Conservation (phyloP, 2,797 vertebrate species). For the Coccyzus lansbergi region DNA sequence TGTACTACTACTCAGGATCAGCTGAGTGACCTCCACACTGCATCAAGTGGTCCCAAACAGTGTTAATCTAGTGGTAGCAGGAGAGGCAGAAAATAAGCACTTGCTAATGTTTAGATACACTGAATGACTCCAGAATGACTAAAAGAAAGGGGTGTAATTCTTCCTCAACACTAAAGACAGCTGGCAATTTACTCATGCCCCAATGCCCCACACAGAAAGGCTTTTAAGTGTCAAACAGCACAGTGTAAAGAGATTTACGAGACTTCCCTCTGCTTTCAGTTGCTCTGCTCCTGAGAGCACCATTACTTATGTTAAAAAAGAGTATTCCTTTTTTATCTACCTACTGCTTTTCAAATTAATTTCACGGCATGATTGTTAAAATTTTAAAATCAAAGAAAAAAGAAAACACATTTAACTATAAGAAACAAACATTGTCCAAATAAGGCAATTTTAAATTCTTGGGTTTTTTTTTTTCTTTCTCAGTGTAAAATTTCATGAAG, state of each 20-base stretch:
- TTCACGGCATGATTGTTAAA: neutral
- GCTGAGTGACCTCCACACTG: neutral
- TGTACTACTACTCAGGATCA: neutral
- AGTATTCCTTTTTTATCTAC: neutral
- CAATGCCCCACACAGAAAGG: neutral
- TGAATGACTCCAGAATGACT: neutral
- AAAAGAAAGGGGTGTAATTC: neutral
- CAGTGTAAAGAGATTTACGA: neutral
- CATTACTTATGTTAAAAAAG: neutral
- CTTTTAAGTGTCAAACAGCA: neutral
- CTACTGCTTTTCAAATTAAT: neutral
- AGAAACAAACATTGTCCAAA: neutral
- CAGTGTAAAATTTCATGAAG: neutral
- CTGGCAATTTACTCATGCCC: neutral
- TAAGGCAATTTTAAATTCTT: neutral
- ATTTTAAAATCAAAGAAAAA: neutral
- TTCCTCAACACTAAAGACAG: neutral
- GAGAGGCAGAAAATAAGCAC: neutral
- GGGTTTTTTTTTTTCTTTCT: neutral
- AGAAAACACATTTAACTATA: neutral
- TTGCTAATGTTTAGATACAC: neutral
- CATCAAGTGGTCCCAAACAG: neutral
- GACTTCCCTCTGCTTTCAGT: neutral
- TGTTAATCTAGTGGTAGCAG: neutral
- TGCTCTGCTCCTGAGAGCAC: neutral